Evolutionary conservation across 2,113 vertebrate genomes (phyloP).

Genomic region (Platycercus adscitus): DNA sequence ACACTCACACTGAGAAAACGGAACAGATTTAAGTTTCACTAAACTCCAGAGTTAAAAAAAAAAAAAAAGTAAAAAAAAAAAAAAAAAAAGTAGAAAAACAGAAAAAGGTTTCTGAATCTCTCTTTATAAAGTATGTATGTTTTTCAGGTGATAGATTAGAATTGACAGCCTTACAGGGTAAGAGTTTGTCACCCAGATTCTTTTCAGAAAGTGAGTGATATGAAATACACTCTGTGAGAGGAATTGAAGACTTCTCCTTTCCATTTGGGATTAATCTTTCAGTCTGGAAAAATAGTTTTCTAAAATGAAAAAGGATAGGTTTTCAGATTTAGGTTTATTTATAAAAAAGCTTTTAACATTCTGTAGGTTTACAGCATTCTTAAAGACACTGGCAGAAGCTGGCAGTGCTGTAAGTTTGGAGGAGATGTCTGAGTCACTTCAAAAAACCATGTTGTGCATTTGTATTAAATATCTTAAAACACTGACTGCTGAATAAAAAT

Average conservation of each 20-base stretch:
- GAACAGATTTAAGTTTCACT: background rate
- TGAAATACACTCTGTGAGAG: background rate
- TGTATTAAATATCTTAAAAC: slow-evolving; percentile 33
- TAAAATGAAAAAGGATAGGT: slow-evolving; percentile 11
- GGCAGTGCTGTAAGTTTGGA: background rate
- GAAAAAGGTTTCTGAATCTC: background rate
- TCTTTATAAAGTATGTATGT: background rate
- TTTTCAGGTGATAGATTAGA: background rate
- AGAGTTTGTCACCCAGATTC: background rate
- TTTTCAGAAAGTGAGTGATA: slow-evolving; percentile 2
- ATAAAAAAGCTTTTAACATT: background rate
- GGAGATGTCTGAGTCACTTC: background rate
- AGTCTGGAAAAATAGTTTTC: background rate
- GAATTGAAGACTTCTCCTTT: background rate
- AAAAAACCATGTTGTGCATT: background rate
- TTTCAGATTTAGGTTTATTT: slow-evolving; percentile 19
- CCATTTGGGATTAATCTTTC: background rate
- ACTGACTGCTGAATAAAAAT: background rate
- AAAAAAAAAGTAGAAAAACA: background rate
- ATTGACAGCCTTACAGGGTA: background rate
- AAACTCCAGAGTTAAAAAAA: background rate
- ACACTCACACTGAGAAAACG: background rate
- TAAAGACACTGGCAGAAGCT: background rate
- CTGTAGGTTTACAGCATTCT: background rate
- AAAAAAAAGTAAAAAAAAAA: background rate